These are phyloP conservation scores for Tapirus terrestris DNA, from an alignment of 2,113 vertebrate species.

Conservation along the genomic window DNA sequence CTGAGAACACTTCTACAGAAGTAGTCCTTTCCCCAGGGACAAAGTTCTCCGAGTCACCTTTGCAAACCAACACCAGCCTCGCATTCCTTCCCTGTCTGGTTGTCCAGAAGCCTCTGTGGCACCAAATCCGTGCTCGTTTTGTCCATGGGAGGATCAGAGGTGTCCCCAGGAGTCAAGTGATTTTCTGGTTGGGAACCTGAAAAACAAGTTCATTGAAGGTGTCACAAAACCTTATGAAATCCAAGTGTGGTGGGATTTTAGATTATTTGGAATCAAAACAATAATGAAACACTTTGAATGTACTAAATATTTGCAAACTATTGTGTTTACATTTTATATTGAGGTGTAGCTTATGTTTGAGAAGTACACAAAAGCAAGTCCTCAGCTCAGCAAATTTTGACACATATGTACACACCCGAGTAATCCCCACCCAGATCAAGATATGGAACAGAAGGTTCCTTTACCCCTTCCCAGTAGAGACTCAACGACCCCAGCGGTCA, in stretches of 20 bases:
- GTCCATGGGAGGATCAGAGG: background rate
- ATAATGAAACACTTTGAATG: background rate
- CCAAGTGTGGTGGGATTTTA: background rate
- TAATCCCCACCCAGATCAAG: background rate
- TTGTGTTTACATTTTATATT: background rate
- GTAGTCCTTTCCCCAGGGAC: background rate
- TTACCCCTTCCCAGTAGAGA: fast-evolving
- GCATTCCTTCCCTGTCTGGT: fast-evolving
- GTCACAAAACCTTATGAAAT: background rate
- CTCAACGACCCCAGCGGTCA: fast-evolving
- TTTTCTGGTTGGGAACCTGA: slow-evolving; percentile 24
- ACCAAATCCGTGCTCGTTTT: background rate
- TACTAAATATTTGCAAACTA: background rate
- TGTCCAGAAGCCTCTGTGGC: fast-evolving
- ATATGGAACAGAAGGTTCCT: background rate
- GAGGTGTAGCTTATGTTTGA: fast-evolving
- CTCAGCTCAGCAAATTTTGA: background rate
- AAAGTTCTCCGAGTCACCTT: background rate
- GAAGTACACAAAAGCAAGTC: background rate
- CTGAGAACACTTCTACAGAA: fast-evolving
- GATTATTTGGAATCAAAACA: background rate
- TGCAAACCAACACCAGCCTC: background rate
- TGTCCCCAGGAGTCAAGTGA: background rate
- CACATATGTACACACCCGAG: fast-evolving
- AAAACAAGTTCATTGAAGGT: background rate